phyloP scores from a whole-genome alignment of 2,888 invertebrate species.

The Chymomyza amoena region DNA sequence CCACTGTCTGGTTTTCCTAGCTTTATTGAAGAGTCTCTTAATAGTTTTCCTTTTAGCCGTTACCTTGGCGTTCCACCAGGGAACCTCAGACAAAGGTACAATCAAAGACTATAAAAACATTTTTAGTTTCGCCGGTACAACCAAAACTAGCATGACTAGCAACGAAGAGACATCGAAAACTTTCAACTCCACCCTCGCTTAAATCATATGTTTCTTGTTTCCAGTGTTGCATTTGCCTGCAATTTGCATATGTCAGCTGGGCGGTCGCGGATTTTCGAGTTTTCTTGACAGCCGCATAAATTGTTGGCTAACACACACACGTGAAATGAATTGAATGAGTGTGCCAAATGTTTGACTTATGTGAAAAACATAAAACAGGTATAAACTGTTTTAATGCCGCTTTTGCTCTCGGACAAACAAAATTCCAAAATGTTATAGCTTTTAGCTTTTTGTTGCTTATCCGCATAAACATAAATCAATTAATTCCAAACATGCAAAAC shows the following conservation, averaged over 20 bases:
- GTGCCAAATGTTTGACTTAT: slow-evolving; percentile 68
- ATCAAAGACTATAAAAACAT: no score
- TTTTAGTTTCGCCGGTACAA: no score
- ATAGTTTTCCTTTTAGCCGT: no score
- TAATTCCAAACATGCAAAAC: slow-evolving; percentile 59
- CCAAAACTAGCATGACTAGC: no score
- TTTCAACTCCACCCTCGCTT: not conserved
- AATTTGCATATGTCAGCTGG: slow-evolving; percentile 67
- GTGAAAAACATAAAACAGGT: slow-evolving; percentile 43
- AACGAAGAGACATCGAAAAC: not conserved
- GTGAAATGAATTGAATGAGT: slow-evolving; percentile 12
- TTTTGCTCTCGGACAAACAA: not conserved
- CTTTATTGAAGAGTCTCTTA: no score
- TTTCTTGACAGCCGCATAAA: slow-evolving; percentile 54
- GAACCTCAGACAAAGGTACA: no score
- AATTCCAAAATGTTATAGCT: slow-evolving; percentile 16
- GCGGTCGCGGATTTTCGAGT: slow-evolving; percentile 33
- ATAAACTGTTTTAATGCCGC: slow-evolving; percentile 40
- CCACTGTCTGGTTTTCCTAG: no score
- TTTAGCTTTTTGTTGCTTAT: slow-evolving; percentile 39
- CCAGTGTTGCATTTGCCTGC: slow-evolving; percentile 10
- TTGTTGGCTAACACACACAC: slow-evolving; percentile 55
- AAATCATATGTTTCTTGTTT: slow-evolving; percentile 6
- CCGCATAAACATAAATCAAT: slow-evolving; percentile 62
- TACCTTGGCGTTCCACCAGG: no score